These are phyloP conservation scores for Peromyscus aztecus DNA, from an alignment of 2,797 vertebrate species.

Conservation along the genomic window DNA sequence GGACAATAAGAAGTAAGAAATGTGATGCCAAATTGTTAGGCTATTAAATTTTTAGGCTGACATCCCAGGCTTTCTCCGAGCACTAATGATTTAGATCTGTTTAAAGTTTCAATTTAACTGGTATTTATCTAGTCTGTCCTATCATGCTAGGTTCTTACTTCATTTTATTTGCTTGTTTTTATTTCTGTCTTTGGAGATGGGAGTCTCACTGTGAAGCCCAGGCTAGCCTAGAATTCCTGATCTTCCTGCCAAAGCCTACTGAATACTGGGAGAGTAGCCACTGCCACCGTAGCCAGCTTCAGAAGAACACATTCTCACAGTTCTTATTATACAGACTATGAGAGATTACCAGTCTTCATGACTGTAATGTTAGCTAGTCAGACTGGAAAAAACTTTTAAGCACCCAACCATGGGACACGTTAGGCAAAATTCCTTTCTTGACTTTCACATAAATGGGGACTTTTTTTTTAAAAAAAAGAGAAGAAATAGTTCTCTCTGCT, in stretches of 20 bases:
- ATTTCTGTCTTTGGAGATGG: neutral
- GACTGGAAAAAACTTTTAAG: constrained; percentile 40
- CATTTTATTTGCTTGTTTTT: neutral
- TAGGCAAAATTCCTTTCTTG: constrained; percentile 8
- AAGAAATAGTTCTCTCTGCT: constrained; percentile 10
- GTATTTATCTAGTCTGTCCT: neutral
- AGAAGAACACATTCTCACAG: neutral
- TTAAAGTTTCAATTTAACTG: constrained; percentile 6
- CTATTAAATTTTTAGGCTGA: neutral
- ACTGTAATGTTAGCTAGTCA: neutral
- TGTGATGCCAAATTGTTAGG: neutral
- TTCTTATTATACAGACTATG: neutral
- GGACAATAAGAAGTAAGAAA: neutral
- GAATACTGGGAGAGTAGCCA: neutral
- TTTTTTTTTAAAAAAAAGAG: neutral
- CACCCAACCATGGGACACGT: neutral
- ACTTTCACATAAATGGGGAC: neutral
- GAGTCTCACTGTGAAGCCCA: neutral
- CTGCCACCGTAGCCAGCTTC: neutral
- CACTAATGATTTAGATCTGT: constrained; percentile 8
- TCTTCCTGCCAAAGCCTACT: neutral
- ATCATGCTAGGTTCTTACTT: neutral
- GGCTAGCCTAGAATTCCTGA: neutral
- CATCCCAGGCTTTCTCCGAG: neutral
- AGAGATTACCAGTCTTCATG: neutral